These are phyloP conservation scores for Euleptes europaea DNA, from an alignment of 2,113 vertebrate genomes.

Conservation along the genomic window DNA sequence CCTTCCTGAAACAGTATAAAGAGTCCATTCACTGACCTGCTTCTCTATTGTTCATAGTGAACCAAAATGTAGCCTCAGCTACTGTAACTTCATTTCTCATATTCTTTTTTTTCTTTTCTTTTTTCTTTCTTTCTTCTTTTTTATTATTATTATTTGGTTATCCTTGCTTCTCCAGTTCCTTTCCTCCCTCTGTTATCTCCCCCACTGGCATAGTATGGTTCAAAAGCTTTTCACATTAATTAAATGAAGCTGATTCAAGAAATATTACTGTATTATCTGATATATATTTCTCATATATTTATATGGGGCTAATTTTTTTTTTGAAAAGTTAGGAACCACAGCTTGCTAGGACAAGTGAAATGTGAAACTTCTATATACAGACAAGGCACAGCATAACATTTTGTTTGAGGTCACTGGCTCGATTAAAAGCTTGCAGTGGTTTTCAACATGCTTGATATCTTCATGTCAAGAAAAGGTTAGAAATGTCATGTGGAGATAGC, in stretches of 20 bases:
- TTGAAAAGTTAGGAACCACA: neutral
- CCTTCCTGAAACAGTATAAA: no score
- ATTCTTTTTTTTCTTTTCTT: neutral
- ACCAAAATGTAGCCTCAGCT: neutral
- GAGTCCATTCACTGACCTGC: no score
- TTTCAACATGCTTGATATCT: constrained; percentile 14
- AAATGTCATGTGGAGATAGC: neutral
- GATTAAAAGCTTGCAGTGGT: neutral
- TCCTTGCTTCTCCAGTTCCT: neutral
- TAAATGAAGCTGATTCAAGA: neutral
- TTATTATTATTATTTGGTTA: neutral
- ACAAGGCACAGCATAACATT: neutral
- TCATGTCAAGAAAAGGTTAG: neutral
- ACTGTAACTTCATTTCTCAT: neutral
- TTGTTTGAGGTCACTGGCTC: neutral
- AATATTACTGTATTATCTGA: neutral
- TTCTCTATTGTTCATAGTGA: neutral
- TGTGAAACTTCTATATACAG: constrained; percentile 1
- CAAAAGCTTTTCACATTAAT: neutral
- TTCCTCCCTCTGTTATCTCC: neutral
- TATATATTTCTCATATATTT: neutral
- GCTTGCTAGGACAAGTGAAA: constrained; percentile 13
- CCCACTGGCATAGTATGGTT: neutral
- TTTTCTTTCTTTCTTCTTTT: neutral
- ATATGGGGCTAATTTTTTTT: neutral